phyloP scores from a whole-genome alignment of 2,888 invertebrate species.

The Noctuana brunneofusca region DNA sequence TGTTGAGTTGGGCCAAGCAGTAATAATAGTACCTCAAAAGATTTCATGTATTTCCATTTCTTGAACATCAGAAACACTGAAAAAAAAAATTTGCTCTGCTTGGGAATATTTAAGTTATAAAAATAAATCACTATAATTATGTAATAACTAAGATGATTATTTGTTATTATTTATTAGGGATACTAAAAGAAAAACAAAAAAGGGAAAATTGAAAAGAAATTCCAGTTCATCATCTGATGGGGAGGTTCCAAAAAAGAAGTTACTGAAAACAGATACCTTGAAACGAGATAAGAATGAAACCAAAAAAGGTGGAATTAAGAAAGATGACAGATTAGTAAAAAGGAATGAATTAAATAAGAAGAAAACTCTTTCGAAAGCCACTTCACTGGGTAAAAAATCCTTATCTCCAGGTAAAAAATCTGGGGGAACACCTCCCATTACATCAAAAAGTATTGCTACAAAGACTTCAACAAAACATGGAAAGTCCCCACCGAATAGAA shows the following conservation, averaged over 20 bases:
- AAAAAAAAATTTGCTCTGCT: no score
- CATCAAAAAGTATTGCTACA: constrained; percentile 66
- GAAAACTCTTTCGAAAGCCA: constrained; percentile 61
- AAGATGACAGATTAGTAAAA: constrained; percentile 70
- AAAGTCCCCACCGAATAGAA: constrained; percentile 75
- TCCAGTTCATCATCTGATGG: constrained; percentile 86
- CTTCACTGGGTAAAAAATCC: constrained; percentile 70
- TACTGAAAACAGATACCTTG: constrained; percentile 65
- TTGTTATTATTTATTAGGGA: constrained; percentile 59
- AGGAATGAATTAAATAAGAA: constrained; percentile 67
- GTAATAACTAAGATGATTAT: no score
- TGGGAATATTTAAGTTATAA: no score
- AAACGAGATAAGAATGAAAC: constrained; percentile 72
- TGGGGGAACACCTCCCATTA: constrained; percentile 78
- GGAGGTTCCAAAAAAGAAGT: constrained; percentile 82
- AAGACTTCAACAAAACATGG: constrained; percentile 68
- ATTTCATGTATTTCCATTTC: no score
- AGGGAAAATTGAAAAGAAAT: constrained; percentile 81
- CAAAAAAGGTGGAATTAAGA: constrained; percentile 72
- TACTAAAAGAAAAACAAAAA: constrained; percentile 77
- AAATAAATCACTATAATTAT: no score
- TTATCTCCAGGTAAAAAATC: constrained; percentile 78
- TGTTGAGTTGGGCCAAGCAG: no score
- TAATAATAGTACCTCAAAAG: no score
- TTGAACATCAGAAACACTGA: no score